Base-by-base conservation (phyloP, 2,888 invertebrate species). In the Trachelus tabidus region DNA sequence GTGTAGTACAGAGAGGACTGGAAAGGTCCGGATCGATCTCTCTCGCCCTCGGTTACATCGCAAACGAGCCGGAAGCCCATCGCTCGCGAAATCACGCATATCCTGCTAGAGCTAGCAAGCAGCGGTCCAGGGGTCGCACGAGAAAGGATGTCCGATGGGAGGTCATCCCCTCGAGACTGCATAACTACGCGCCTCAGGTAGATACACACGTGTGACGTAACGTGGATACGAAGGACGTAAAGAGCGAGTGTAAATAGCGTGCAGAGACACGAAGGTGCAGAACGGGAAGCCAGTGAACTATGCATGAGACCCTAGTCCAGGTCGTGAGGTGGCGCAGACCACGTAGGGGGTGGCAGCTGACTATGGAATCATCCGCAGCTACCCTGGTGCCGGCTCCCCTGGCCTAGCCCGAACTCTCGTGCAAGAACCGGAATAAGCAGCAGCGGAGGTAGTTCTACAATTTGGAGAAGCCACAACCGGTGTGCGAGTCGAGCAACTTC, bases 401-500 rank as follows among this genome's bases (percentile, higher is more conserved):
- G 35, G 35, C 12, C 35, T 0, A 35, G 35, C 23, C 56, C 9
- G 23, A 1, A 2, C 56, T 56, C 56, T 23, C 23, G 1, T 56
- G 56, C 23, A 23, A 23, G 56, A 56, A 23, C 56, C 56, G 56
- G 56, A 23, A 56, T 15, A 56, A 56, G 56, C 56, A 56, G 23
- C 56, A 2, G 3, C 2, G 23, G 2, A 23, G 56, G 23, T 6
- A 56, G 56, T 56, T 15, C 23, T 56, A 56, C 23, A 56, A 56
- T 56, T 56, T 56, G 23, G 56, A 56, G 56, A 56, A 56, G 56
- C 71, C 71, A 71, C 34, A 71, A 33, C 31, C 4, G 71, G 4
- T 76, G 34, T 23, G 34, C 81, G 84, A 82, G 82, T 86, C 84
- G 81, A 87, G 84, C 86, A 89, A 88, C 86, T 89, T 85, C 82